Percentiles rank a stretch among this genome's conserved stretches.
Conservation (phyloP, 2,113 vertebrate species). For the Xiphorhynchus elegans region DNA sequence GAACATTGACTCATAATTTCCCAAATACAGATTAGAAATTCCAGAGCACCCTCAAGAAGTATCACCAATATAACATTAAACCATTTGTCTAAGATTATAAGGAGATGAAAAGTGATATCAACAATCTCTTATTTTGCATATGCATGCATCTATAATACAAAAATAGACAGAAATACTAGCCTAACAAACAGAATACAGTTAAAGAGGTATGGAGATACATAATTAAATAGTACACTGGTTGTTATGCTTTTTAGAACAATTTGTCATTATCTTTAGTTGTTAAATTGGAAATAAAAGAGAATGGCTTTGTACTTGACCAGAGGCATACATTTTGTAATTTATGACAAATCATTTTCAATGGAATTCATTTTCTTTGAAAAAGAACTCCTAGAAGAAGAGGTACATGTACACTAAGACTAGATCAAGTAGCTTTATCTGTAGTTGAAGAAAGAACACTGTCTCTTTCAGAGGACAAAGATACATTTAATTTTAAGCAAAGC, state of each 20-base stretch:
- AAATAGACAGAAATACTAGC: not conserved
- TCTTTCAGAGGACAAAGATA: not conserved
- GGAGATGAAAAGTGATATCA: not conserved
- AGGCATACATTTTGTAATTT: not conserved
- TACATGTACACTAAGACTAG: not conserved
- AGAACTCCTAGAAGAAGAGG: not conserved
- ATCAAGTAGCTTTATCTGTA: not conserved
- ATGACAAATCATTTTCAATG: not conserved
- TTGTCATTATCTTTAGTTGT: not conserved
- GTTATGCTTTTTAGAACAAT: not conserved
- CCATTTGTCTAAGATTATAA: not conserved
- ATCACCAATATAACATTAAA: not conserved
- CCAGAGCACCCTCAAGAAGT: not conserved
- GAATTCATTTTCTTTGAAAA: not conserved
- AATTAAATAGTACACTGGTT: not conserved
- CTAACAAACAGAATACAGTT: not conserved
- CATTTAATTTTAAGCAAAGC: not conserved
- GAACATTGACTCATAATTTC: conserved; percentile 14
- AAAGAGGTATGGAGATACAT: not conserved
- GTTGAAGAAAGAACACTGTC: not conserved
- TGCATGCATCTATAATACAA: not conserved
- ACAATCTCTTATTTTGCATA: not conserved
- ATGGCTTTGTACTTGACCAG: not conserved
- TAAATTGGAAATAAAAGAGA: not conserved
- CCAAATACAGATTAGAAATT: not conserved